A percentile compares a stretch with the other conserved stretches of the same genome.
phyloP scores from a whole-genome alignment of 2,888 invertebrate species.

The Congeria kusceri region DNA sequence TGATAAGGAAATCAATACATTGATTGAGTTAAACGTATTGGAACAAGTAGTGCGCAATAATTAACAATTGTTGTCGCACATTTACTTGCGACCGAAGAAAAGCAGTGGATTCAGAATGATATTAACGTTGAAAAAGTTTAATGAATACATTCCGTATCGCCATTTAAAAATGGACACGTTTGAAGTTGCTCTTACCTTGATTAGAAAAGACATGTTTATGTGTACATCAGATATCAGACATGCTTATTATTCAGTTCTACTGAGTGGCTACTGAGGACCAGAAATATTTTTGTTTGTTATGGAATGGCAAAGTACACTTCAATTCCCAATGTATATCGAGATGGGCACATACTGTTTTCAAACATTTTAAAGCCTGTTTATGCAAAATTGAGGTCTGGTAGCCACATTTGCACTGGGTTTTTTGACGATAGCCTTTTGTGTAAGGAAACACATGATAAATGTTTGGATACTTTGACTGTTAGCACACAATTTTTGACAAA shows the following conservation, averaged over 20 bases:
- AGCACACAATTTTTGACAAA: neutral
- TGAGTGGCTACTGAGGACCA: too few relatives aligned
- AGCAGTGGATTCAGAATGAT: conserved; percentile 41
- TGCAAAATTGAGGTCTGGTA: conserved; percentile 2
- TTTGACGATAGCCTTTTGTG: conserved; percentile 3
- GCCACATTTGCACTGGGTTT: conserved; percentile 1
- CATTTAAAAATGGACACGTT: conserved; percentile 58
- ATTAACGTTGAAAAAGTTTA: conserved; percentile 41
- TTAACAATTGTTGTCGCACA: too few relatives aligned
- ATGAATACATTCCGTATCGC: conserved; percentile 29
- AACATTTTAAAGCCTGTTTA: conserved; percentile 58
- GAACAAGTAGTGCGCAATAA: too few relatives aligned
- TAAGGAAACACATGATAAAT: neutral
- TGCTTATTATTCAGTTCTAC: too few relatives aligned
- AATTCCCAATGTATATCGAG: conserved; percentile 3
- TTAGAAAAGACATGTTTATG: conserved; percentile 24
- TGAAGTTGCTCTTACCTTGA: conserved; percentile 30
- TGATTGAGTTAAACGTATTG: too few relatives aligned
- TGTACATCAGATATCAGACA: neutral
- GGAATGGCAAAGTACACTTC: too few relatives aligned
- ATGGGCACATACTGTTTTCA: too few relatives aligned
- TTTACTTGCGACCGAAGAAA: conserved; percentile 6
- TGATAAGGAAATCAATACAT: too few relatives aligned
- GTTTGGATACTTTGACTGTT: neutral
- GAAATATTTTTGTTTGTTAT: too few relatives aligned